A percentile compares a stretch with the other conserved stretches of the same genome.
Conservation (phyloP, 2,113 vertebrate genomes). For the Stomatorhinus ivindoensis region DNA sequence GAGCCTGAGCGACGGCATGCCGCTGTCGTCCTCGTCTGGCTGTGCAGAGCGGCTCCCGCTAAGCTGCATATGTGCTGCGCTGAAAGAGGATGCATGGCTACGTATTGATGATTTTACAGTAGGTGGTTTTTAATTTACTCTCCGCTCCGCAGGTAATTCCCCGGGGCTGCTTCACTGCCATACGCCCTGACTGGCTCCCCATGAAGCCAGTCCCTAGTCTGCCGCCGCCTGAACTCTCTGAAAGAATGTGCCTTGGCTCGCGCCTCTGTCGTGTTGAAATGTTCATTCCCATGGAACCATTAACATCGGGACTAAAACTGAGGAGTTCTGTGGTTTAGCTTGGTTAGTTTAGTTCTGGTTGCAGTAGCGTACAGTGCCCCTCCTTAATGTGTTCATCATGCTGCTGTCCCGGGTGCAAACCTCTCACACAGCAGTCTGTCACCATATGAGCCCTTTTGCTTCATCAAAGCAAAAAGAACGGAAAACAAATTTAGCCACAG, state of each 20-base stretch:
- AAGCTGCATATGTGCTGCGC: constrained; percentile 35
- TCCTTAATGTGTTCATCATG: neutral
- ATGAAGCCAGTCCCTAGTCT: constrained; percentile 21
- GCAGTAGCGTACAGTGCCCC: neutral
- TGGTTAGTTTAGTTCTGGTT: neutral
- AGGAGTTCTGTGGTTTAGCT: neutral
- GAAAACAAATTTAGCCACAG: constrained; percentile 20
- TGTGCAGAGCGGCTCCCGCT: constrained; percentile 30
- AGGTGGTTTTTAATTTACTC: constrained; percentile 47
- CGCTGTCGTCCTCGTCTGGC: neutral
- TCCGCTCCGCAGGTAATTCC: constrained; percentile 32
- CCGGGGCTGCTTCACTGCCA: constrained; percentile 34
- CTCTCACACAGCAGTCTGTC: neutral
- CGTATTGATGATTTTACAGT: constrained; percentile 46
- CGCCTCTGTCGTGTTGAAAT: neutral
- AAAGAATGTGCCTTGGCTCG: neutral
- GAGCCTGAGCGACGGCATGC: neutral
- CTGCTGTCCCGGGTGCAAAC: neutral
- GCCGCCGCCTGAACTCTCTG: neutral
- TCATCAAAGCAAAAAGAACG: neutral
- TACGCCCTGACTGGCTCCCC: constrained; percentile 27
- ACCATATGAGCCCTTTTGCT: neutral
- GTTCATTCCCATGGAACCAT: neutral
- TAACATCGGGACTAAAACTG: neutral
- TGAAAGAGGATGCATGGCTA: constrained; percentile 30